These are phyloP conservation scores for Hucho hucho DNA, from an alignment of 2,113 vertebrate species.

Conservation along the genomic window DNA sequence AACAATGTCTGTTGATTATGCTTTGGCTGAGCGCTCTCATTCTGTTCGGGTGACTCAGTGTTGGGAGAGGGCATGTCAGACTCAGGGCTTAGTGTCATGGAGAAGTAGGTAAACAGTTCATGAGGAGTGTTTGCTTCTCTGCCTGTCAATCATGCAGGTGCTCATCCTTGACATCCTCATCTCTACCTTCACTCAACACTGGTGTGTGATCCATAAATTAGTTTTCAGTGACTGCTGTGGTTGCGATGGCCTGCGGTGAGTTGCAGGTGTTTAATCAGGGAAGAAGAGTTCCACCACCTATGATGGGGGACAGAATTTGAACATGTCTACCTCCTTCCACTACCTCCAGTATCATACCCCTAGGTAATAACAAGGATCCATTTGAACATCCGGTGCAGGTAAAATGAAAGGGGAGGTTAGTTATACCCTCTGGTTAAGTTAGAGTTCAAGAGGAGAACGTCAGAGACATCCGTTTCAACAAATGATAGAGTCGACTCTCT, in stretches of 20 bases:
- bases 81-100: too few species aligned
- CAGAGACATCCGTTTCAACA: too few species aligned
- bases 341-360: too few species aligned
- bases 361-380: too few species aligned
- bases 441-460: too few species aligned
- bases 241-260: background rate
- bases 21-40: background rate
- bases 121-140: background rate
- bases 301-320: too few species aligned
- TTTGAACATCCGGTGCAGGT: too few species aligned
- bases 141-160: background rate
- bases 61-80: background rate
- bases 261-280: background rate
- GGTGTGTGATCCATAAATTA: background rate
- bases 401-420: too few species aligned
- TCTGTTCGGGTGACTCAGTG: conserved; percentile 1
- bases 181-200: background rate
- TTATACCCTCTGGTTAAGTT: too few species aligned
- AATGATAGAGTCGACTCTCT: too few species aligned
- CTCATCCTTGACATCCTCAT: background rate
- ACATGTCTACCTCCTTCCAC: too few species aligned
- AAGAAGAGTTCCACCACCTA: background rate
- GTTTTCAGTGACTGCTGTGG: background rate
- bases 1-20: conserved; percentile 8
- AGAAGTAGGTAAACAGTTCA: background rate